These are phyloP conservation scores for Euphonia xanthogaster DNA, from an alignment of 2,797 vertebrate species.

Conservation along the genomic window DNA sequence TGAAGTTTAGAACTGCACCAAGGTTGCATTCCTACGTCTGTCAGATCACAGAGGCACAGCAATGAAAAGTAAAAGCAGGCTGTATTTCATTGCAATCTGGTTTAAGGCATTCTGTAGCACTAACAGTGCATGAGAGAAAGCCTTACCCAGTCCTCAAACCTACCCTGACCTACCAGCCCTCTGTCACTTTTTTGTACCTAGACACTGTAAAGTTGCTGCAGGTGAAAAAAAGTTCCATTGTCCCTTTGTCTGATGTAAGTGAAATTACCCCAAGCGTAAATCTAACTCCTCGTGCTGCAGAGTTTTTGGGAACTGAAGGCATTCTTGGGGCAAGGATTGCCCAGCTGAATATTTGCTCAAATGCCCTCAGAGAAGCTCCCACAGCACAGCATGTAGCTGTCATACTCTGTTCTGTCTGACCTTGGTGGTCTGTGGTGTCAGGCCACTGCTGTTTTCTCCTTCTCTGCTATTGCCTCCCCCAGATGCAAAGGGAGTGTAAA, in stretches of 20 bases:
- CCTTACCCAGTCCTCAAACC: not conserved
- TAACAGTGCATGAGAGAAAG: not conserved
- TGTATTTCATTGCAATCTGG: not conserved
- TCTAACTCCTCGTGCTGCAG: not conserved
- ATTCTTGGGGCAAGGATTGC: not conserved
- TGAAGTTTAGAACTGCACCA: not conserved
- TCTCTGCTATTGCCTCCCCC: not conserved
- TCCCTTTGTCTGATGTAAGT: not conserved
- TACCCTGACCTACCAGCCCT: not conserved
- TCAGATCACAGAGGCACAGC: not conserved
- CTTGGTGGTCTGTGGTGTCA: not conserved
- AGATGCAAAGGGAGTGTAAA: not conserved
- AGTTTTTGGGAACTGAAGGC: not conserved
- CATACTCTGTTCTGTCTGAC: not conserved
- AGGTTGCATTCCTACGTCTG: not conserved
- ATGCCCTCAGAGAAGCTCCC: not conserved
- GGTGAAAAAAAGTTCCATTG: not conserved
- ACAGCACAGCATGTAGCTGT: not conserved
- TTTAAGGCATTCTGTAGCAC: not conserved
- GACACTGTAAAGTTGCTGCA: not conserved
- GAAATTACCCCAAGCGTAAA: not conserved
- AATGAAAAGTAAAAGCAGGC: not conserved
- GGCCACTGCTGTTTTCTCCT: not conserved
- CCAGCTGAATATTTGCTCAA: not conserved
- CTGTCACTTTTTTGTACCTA: not conserved